phyloP scores from a whole-genome alignment of 2,113 vertebrate species.

The Candoia aspera region DNA sequence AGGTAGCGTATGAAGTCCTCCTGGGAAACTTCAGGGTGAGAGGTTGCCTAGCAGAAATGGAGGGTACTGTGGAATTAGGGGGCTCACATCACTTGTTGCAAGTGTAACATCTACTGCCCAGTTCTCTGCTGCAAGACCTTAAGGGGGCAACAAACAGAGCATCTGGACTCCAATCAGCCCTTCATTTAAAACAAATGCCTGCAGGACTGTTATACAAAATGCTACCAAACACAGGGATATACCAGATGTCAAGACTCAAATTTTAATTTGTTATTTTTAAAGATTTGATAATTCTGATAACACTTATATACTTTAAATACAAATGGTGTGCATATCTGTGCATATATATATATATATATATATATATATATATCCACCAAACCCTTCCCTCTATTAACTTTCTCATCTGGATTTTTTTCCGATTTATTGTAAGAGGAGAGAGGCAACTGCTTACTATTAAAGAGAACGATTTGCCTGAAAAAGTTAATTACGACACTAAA shows the following conservation, averaged over 20 bases:
- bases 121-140: conserved; percentile 16
- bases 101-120: not conserved
- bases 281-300: conserved; percentile 53
- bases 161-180: conserved; percentile 14
- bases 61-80: not conserved
- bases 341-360: not conserved
- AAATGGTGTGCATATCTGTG: conserved; percentile 53
- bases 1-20: not conserved
- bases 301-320: not conserved
- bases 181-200: conserved; percentile 26
- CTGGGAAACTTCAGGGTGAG: not conserved
- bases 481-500: conserved; percentile 46
- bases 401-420: conserved; percentile 19
- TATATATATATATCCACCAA: conserved; percentile 65
- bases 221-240: conserved; percentile 26
- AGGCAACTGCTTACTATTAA: conserved; percentile 52
- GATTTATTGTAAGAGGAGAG: conserved; percentile 45
- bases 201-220: conserved; percentile 31
- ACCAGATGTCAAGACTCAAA: conserved; percentile 40
- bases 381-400: conserved; percentile 44
- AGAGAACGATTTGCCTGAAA: conserved; percentile 63
- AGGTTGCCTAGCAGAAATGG: not conserved
- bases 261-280: conserved; percentile 47
- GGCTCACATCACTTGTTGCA: not conserved
- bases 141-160: conserved; percentile 38